These are phyloP conservation scores for Heliconius nattereri DNA, from an alignment of 1,140 invertebrate species.

Conservation along the genomic window DNA sequence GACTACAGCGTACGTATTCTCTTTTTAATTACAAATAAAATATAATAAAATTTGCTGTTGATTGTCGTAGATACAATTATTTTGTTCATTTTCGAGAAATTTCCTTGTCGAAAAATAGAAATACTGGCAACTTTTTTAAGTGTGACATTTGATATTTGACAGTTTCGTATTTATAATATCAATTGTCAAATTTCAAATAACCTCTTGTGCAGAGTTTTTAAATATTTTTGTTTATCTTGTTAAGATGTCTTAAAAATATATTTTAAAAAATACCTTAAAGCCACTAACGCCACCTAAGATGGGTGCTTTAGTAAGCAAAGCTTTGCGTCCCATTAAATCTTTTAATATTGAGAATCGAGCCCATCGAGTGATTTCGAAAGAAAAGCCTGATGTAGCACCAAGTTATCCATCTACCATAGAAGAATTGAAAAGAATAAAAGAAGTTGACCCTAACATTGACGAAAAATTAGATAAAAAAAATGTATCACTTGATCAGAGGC, in stretches of 20 bases:
- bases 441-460: conserved; percentile 83
- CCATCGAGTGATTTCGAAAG: conserved; percentile 84
- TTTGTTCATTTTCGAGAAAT: not conserved
- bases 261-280: not conserved
- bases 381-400: conserved; percentile 86
- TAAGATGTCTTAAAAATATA: not conserved
- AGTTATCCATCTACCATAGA: conserved; percentile 81
- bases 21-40: not conserved
- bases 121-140: not conserved
- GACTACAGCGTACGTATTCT: conserved; percentile 58
- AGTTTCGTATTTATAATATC: not conserved
- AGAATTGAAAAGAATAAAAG: conserved; percentile 83
- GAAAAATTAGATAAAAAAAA: conserved; percentile 83
- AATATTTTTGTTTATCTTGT: not conserved
- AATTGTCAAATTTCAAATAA: conserved; percentile 35
- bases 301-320: conserved; percentile 74
- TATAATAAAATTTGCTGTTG: not conserved
- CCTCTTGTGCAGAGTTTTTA: conserved; percentile 27
- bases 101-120: not conserved
- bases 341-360: conserved; percentile 88
- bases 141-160: conserved; percentile 11
- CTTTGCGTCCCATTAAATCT: conserved; percentile 65
- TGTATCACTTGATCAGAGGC: conserved; percentile 80
- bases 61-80: not conserved
- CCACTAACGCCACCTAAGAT: conserved; percentile 73